Evolutionary conservation across 1,140 invertebrate species (phyloP), one percentile per base, ranked within the genome.

Genomic region (Calosoma granatense): DNA sequence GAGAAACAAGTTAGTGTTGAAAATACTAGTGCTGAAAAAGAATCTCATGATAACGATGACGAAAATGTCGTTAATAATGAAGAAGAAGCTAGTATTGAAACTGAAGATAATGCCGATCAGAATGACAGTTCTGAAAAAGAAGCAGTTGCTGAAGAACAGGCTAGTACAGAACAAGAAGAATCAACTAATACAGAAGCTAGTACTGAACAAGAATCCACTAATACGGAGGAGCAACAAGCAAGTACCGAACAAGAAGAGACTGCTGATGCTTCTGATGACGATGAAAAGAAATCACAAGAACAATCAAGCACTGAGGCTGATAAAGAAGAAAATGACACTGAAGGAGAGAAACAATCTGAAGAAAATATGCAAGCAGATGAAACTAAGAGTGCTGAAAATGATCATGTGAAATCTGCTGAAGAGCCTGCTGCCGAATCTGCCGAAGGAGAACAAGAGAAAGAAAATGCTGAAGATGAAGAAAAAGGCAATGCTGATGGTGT

Each of bases 401-500:
- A n/a, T n/a, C n/a, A 51, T 15, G 19, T 17, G 6, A 6, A 51
- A 51, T 51, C 43, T 6, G 19, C 17, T 51, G 43, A 53, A 53
- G 52, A 53, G 19, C 11, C 20, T 14, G 15, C 52, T 53, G 20
- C 17, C 17, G 9, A 47, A 36, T 20, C 21, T 1, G 59, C 53
- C 0, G 62, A 68, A 61, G 65, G 70, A 60, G 51, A 41, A 14
- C 53, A 59, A 30, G 41, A 53, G 47, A 51, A 54, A 3, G 53
- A 21, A 15, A 26, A 39, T 26, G 54, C 55, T 19, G 55, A 61
- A 22, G 20, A 43, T 6, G 30, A 52, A 36, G 54, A 59, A 54
- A 56, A 19, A 26, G 54, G 54, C 47, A 21, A 30, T 22, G 53
- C 17, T 23, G 20, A 36, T 20, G 20, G 21, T 14, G 21, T 17